These are phyloP conservation scores for Trilocha varians DNA, from an alignment of 2,888 invertebrate genomes.

Conservation along the genomic window DNA sequence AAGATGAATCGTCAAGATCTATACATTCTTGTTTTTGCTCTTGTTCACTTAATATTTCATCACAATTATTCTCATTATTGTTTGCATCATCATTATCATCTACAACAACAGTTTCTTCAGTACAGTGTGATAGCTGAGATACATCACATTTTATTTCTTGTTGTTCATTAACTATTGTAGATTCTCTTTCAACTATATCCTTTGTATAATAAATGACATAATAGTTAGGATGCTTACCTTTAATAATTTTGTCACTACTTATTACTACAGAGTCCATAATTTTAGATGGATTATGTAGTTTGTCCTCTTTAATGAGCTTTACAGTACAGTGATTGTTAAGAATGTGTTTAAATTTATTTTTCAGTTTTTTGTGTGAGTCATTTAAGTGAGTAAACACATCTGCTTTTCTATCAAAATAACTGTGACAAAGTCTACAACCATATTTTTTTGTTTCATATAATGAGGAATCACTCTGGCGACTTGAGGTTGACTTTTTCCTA, in stretches of 20 bases:
- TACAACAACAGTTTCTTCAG: conserved; percentile 30
- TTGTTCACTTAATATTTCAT: conserved; percentile 1
- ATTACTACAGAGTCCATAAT: conserved; percentile 30
- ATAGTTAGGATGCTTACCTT: conserved; percentile 23
- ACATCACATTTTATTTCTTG: conserved; percentile 21
- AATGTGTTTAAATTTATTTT: conserved; percentile 21
- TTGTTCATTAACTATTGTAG: conserved; percentile 18
- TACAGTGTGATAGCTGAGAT: conserved; percentile 25
- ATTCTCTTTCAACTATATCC: conserved; percentile 6
- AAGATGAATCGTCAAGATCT: conserved; percentile 44
- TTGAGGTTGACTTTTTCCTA: background rate
- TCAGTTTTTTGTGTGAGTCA: conserved; percentile 19
- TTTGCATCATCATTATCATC: conserved; percentile 17
- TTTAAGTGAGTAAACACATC: conserved; percentile 18
- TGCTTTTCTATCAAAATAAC: conserved; percentile 13
- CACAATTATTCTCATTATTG: background rate
- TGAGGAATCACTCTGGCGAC: background rate
- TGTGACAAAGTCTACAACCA: conserved; percentile 15
- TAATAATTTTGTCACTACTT: conserved; percentile 30
- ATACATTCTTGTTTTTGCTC: conserved; percentile 25
- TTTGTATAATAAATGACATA: conserved; percentile 29
- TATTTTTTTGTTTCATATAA: conserved; percentile 6
- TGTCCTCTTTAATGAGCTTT: conserved; percentile 33
- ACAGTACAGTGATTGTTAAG: conserved; percentile 33
- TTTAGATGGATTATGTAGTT: conserved; percentile 37